Evolutionary conservation across 2,113 vertebrate genomes (phyloP).

Genomic region (Melanostigma gelatinosum): DNA sequence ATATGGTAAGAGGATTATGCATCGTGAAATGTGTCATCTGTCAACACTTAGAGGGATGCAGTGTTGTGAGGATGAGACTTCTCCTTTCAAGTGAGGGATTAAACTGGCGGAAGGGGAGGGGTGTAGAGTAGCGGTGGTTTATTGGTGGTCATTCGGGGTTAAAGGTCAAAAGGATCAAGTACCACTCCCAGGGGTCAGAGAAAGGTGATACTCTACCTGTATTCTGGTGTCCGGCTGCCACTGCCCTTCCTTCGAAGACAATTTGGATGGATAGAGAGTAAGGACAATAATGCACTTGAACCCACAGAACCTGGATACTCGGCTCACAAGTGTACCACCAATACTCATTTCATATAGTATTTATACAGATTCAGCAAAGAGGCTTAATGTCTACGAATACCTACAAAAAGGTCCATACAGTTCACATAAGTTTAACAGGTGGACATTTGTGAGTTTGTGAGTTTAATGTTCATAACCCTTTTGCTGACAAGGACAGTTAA

Average conservation of each 20-base stretch:
- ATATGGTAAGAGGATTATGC: slow-evolving; percentile 54
- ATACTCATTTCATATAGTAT: slow-evolving; percentile 37
- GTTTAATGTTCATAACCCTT: slow-evolving; percentile 25
- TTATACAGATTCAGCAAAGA: slow-evolving; percentile 28
- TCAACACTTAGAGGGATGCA: slow-evolving; percentile 76
- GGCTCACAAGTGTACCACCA: slow-evolving; percentile 59
- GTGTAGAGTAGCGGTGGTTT: slow-evolving; percentile 48
- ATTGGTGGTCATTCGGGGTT: slow-evolving; percentile 44
- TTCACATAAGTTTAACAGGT: slow-evolving; percentile 22
- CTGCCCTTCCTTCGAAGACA: slow-evolving; percentile 90
- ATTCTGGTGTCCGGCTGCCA: slow-evolving; percentile 91
- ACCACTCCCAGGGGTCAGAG: slow-evolving; percentile 64
- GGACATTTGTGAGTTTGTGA: slow-evolving; percentile 21
- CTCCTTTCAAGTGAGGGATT: slow-evolving; percentile 75
- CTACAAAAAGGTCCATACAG: slow-evolving; percentile 21
- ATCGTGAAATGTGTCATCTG: slow-evolving; percentile 57
- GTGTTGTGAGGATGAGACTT: slow-evolving; percentile 41
- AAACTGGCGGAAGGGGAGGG: slow-evolving; percentile 21
- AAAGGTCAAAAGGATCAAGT: slow-evolving; percentile 50
- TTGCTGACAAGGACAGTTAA: slow-evolving; percentile 25
- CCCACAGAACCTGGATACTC: slow-evolving; percentile 63
- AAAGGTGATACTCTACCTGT: slow-evolving; percentile 91
- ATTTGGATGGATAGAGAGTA: slow-evolving; percentile 88
- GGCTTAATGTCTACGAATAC: slow-evolving; percentile 10
- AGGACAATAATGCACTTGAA: slow-evolving; percentile 75